Conservation (phyloP, 2,113 vertebrate genomes). For the Halichoeres trimaculatus region DNA sequence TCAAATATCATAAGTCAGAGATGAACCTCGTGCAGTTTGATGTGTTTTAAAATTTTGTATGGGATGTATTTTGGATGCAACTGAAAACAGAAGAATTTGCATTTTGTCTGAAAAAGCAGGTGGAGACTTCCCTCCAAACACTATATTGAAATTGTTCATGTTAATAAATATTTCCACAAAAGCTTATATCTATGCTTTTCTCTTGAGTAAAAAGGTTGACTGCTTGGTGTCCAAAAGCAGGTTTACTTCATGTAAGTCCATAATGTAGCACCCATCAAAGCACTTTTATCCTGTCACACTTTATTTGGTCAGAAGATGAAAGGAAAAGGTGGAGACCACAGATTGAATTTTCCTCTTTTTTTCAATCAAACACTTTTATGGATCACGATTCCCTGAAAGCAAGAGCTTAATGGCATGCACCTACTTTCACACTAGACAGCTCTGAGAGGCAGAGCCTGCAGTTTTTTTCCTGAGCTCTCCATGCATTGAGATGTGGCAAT, state of each 20-base stretch:
- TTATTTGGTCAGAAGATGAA: not conserved
- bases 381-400: not conserved
- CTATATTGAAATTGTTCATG: too few relatives aligned
- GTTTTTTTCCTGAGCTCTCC: slow-evolving; percentile 26
- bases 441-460: slow-evolving; percentile 2
- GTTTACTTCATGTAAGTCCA: not conserved
- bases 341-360: not conserved
- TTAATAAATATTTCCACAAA: too few relatives aligned
- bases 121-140: too few relatives aligned
- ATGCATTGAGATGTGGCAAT: slow-evolving; percentile 41
- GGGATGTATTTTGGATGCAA: not conserved
- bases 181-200: too few relatives aligned
- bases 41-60: too few relatives aligned
- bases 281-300: not conserved
- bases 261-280: not conserved
- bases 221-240: not conserved
- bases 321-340: not conserved
- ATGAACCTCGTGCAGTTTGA: not conserved
- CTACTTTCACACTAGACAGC: slow-evolving; percentile 9
- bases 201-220: not conserved
- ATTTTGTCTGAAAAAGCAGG: not conserved
- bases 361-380: not conserved
- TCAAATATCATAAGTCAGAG: not conserved
- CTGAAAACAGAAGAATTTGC: not conserved
- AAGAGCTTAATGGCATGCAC: slow-evolving; percentile 4